Evolutionary conservation across 2,113 vertebrate genomes (phyloP).

Genomic region (Mugil cephalus): DNA sequence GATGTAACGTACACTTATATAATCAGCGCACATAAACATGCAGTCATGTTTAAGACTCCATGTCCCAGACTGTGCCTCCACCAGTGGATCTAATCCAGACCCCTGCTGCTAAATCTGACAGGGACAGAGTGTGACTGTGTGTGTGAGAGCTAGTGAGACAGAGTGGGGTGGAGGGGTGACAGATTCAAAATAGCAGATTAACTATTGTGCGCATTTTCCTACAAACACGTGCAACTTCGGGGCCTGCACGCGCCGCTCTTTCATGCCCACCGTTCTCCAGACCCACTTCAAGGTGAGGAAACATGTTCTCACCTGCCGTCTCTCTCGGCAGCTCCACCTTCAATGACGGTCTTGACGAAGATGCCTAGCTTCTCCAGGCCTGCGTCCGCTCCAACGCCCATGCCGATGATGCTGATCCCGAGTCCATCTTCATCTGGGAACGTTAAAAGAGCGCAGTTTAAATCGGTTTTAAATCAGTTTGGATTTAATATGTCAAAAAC

Average conservation of each 20-base stretch:
- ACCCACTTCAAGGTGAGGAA: neutral
- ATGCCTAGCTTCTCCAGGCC: slow-evolving; percentile 98
- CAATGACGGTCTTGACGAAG: slow-evolving; percentile 98
- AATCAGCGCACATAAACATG: neutral
- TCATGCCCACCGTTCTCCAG: slow-evolving; percentile 2
- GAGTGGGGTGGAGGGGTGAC: neutral
- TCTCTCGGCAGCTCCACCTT: slow-evolving; percentile 94
- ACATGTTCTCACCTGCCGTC: slow-evolving; percentile 89
- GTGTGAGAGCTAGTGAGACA: neutral
- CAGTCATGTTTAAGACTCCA: slow-evolving; percentile 12
- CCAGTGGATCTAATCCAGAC: slow-evolving; percentile 63
- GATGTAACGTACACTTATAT: neutral
- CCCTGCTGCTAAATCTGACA: slow-evolving; percentile 70
- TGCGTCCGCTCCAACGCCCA: slow-evolving; percentile 98
- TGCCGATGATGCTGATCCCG: slow-evolving; percentile 98
- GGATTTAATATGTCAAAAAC: slow-evolving; percentile 19
- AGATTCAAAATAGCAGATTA: slow-evolving; percentile 17
- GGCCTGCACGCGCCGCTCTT: neutral
- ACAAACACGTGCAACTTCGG: neutral
- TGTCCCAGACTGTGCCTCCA: slow-evolving; percentile 39
- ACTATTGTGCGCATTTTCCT: slow-evolving; percentile 17
- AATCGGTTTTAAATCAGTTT: slow-evolving; percentile 4
- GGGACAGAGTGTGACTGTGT: slow-evolving; percentile 46
- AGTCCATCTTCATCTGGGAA: slow-evolving; percentile 94
- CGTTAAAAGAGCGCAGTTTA: slow-evolving; percentile 18